A percentile compares a stretch with the other conserved stretches of the same genome.
phyloP scores from a whole-genome alignment of 2,113 vertebrate species.

The Neolamprologus sp. region DNA sequence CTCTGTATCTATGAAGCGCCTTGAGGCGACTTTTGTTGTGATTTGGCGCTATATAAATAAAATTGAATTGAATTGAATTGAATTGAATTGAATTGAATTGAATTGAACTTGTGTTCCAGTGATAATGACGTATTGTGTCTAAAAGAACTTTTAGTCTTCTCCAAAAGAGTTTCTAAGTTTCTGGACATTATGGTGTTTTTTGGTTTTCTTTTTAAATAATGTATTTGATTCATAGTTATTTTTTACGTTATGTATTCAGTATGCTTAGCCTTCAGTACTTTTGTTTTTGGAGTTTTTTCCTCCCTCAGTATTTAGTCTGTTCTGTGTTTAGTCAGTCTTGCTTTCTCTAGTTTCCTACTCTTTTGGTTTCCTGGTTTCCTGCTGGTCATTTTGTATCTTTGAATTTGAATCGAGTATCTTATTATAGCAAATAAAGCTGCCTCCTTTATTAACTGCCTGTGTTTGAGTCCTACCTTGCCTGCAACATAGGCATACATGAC shows the following conservation, averaged over 20 bases:
- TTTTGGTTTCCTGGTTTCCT: neutral
- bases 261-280: neutral
- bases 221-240: neutral
- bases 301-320: accelerated
- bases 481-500: accelerated
- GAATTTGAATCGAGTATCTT: neutral
- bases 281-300: neutral
- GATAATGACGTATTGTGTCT: accelerated
- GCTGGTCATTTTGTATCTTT: neutral
- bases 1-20: no score
- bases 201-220: neutral
- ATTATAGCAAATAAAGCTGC: no score
- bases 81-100: no score
- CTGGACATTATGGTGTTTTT: neutral
- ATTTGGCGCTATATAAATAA: no score
- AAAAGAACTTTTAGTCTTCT: neutral
- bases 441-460: no score
- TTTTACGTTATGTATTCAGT: neutral
- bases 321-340: accelerated
- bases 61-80: no score
- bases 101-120: accelerated
- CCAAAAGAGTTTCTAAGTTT: neutral
- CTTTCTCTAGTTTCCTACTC: neutral
- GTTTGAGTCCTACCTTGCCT: accelerated
- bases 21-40: no score